A percentile compares a stretch with the other conserved stretches of the same genome.
Evolutionary conservation across 2,888 invertebrate genomes (phyloP).

Genomic region (Chloroclysta siterata): DNA sequence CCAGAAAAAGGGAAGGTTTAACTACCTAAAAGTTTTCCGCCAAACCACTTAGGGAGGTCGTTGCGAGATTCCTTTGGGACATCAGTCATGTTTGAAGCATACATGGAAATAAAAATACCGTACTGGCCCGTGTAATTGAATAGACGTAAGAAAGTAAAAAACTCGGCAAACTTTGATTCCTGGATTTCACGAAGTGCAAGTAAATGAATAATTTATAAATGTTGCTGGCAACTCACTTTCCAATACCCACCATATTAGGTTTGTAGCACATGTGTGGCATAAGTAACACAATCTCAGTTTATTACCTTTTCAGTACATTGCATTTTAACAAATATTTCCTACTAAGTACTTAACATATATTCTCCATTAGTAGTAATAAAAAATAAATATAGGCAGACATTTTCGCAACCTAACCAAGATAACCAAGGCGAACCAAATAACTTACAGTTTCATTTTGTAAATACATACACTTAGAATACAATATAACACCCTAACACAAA

Average conservation of each 20-base stretch:
- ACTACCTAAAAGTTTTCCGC: slow-evolving; percentile 23
- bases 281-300: neutral
- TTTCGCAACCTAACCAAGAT: too few species aligned
- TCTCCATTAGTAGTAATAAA: too few species aligned
- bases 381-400: too few species aligned
- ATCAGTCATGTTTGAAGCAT: slow-evolving; percentile 30
- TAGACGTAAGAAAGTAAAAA: slow-evolving; percentile 30
- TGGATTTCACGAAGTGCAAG: slow-evolving; percentile 11
- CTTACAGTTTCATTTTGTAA: too few species aligned
- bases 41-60: slow-evolving; percentile 34
- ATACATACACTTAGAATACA: too few species aligned
- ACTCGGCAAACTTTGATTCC: slow-evolving; percentile 6
- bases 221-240: slow-evolving; percentile 8
- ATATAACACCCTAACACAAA: too few species aligned
- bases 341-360: too few species aligned
- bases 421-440: too few species aligned
- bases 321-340: too few species aligned
- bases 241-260: slow-evolving; percentile 9
- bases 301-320: too few species aligned
- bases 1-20: slow-evolving; percentile 18
- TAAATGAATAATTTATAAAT: slow-evolving; percentile 20
- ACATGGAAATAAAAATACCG: slow-evolving; percentile 39
- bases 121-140: slow-evolving; percentile 43
- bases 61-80: slow-evolving; percentile 34
- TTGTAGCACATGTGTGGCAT: neutral